Evolutionary conservation across 2,888 invertebrate genomes (phyloP).

Genomic region (Abrostola tripartita): DNA sequence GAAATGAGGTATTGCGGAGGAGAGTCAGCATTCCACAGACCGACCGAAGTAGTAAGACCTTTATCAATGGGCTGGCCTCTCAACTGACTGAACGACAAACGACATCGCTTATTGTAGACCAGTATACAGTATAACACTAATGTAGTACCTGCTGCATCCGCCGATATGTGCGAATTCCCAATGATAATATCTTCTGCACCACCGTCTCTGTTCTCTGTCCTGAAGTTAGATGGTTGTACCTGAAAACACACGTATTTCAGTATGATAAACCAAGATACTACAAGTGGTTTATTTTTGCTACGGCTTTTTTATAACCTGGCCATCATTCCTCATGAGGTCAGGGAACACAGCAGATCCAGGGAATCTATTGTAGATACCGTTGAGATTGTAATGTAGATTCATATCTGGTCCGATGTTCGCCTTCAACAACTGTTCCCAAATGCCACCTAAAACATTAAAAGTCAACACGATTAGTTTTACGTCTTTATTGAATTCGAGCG

Average conservation of each 20-base stretch:
- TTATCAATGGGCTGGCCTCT: too few relatives aligned
- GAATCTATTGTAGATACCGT: conserved; percentile 82
- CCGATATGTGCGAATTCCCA: conserved; percentile 67
- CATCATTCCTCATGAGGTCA: conserved; percentile 81
- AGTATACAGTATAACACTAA: too few relatives aligned
- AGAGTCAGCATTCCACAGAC: too few relatives aligned
- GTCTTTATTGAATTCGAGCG: too few relatives aligned
- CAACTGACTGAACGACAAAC: too few relatives aligned
- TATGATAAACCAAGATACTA: too few relatives aligned
- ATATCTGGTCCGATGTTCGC: conserved; percentile 86
- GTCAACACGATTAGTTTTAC: not conserved
- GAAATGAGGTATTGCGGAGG: too few relatives aligned
- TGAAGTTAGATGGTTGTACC: conserved; percentile 83
- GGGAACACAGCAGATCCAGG: conserved; percentile 73
- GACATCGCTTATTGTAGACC: too few relatives aligned
- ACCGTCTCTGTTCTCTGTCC: conserved; percentile 72
- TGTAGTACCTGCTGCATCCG: conserved; percentile 65
- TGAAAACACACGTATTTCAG: conserved; percentile 39
- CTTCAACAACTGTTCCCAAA: conserved; percentile 85
- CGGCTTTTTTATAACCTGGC: conserved; percentile 65
- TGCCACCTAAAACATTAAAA: conserved; percentile 71
- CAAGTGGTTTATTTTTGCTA: too few relatives aligned
- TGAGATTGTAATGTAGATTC: conserved; percentile 85
- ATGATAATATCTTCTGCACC: conserved; percentile 72
- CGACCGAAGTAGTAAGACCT: too few relatives aligned